A percentile compares a stretch with the other conserved stretches of the same genome.
Evolutionary conservation across 23 tunicate species (phyloP).

Genomic region (Clavelina lepadiformis): DNA sequence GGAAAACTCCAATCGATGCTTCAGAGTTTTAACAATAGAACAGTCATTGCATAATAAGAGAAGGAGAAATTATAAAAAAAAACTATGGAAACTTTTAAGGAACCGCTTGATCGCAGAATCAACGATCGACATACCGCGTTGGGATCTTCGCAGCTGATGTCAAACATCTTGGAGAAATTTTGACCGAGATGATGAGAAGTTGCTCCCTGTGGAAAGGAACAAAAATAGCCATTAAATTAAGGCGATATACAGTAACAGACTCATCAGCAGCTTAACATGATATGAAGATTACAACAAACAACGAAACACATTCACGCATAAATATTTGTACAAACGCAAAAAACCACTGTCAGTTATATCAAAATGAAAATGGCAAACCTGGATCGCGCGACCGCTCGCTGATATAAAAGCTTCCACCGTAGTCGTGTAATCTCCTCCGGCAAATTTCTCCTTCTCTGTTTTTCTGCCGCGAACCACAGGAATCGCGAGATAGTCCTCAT

Average conservation of each 20-base stretch:
- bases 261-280: neutral
- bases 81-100: too few relatives aligned
- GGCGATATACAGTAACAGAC: too few relatives aligned
- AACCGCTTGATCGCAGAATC: neutral
- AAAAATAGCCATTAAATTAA: neutral
- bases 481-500: constrained; percentile 89
- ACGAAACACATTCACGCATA: too few relatives aligned
- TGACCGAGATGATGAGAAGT: constrained; percentile 97
- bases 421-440: constrained; percentile 98
- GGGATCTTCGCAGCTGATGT: constrained; percentile 94
- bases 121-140: constrained; percentile 31
- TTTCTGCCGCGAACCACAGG: constrained; percentile 90
- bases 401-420: constrained; percentile 89
- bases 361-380: constrained; percentile 20
- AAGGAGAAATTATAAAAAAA: too few relatives aligned
- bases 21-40: too few relatives aligned
- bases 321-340: too few relatives aligned
- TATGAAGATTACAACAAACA: neutral
- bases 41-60: too few relatives aligned
- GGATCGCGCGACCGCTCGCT: constrained; percentile 92
- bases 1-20: neutral
- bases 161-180: constrained; percentile 97
- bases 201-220: constrained; percentile 65
- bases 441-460: constrained; percentile 95
- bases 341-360: too few relatives aligned